Evolutionary conservation across 2,888 invertebrate species (phyloP).

Genomic region (Dolichopus griseipennis): DNA sequence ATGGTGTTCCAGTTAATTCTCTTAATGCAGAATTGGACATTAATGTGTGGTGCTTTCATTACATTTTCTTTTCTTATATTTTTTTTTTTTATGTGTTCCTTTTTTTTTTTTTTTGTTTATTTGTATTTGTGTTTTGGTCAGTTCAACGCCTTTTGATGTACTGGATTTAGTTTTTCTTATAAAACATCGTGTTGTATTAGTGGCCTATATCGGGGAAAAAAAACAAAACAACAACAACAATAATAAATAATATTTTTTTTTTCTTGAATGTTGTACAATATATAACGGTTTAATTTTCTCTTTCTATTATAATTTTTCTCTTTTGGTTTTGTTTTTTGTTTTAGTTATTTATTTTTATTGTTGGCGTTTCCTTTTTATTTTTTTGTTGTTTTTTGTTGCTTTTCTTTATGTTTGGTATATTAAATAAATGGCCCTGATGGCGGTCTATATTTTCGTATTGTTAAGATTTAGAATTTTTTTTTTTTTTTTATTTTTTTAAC

Average conservation of each 20-base stretch:
- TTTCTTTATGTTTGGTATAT: background rate
- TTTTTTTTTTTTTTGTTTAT: no score
- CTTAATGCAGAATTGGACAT: no score
- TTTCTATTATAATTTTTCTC: background rate
- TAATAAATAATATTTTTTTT: no score
- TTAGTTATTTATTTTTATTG: background rate
- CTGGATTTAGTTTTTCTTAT: slow-evolving; percentile 1
- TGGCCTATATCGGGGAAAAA: background rate
- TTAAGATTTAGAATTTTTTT: background rate
- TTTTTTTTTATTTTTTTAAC: background rate
- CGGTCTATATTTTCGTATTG: background rate
- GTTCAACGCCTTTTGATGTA: slow-evolving; percentile 3
- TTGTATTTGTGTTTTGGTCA: background rate
- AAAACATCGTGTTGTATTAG: background rate
- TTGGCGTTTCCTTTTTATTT: background rate
- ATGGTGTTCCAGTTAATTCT: no score
- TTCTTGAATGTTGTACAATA: background rate
- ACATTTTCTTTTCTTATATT: no score
- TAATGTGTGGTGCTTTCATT: no score
- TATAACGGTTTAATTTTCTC: slow-evolving; percentile 1
- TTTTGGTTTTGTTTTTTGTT: background rate
- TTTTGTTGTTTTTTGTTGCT: background rate
- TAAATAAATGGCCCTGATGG: background rate
- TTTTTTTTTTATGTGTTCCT: no score
- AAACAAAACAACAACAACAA: no score